Evolutionary conservation across 2,113 vertebrate genomes (phyloP), one percentile per base, ranked within the genome.

Genomic region (Pipra filicauda): DNA sequence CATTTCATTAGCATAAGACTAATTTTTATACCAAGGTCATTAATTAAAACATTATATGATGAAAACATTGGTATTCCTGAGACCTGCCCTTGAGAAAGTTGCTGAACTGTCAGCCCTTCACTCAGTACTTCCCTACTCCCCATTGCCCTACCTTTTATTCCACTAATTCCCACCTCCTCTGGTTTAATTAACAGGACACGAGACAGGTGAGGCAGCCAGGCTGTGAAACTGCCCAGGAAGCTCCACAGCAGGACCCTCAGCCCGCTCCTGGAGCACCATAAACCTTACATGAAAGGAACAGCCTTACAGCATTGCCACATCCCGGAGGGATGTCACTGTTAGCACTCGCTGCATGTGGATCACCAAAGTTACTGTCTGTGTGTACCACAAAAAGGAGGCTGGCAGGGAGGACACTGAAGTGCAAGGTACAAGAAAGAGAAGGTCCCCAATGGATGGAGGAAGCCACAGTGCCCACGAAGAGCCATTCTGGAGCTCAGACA

Each of bases 21-120:
- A 57, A 89, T 91, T 92, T 87, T 95, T 84, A 44, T 22, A 89
- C 17, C 73, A 92, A 91, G 80, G 80, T 87, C 77, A 41, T 75
- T 92, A 93, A 93, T 87, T 92, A 92, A 89, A 96, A 87, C 44
- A 81, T 83, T 70, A 55, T 64, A 88, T 43, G 46, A 87, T 58
- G n/a, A 88, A 93, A 93, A 91, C 16, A 54, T 39, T 46, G 43
- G 73, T 51, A 59, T 84, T 66, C 43, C 89, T 52, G 57, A 93
- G 93, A 84, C 30, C 15, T 67, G 52, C 54, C 61, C 89, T 88
- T 88, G 54, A 93, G 73, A 82, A 84, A 72, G 54, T 52, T 46
- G 15, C 78, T 85, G 69, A 92, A 80, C 23, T n/a, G 6, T 57
- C 57, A 92, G 91, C 48, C 69, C 33, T 85, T 65, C n/a, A 49